Conservation (phyloP, 2,113 vertebrate species). For the Opisthocomus hoazin region DNA sequence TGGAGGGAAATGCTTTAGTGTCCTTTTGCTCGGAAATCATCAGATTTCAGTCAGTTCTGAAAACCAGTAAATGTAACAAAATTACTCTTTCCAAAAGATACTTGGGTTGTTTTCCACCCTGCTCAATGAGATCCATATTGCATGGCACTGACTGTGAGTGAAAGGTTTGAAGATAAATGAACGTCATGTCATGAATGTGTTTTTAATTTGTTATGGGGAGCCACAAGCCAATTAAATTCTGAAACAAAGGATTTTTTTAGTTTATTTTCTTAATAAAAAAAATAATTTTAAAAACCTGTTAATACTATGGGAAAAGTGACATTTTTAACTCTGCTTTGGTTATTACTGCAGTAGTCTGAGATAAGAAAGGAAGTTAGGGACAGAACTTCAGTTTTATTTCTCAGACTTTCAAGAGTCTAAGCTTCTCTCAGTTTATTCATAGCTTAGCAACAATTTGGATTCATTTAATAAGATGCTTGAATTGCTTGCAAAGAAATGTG, state of each 20-base stretch:
- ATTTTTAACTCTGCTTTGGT: not conserved
- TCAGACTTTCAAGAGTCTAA: not conserved
- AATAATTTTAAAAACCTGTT: not conserved
- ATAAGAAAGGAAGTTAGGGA: not conserved
- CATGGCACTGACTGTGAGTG: constrained; percentile 11
- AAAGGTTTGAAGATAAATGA: constrained; percentile 37
- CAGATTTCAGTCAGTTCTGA: constrained; percentile 34
- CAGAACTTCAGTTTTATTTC: not conserved
- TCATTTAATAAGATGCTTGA: not conserved
- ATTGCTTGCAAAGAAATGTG: not conserved
- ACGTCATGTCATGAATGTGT: constrained; percentile 20
- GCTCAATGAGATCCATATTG: constrained; percentile 61
- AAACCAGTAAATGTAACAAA: not conserved
- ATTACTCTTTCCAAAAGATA: constrained; percentile 30
- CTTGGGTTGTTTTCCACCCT: constrained; percentile 33
- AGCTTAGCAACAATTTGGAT: not conserved
- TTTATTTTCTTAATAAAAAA: not conserved
- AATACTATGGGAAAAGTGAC: not conserved
- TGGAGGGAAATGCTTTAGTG: constrained; percentile 31
- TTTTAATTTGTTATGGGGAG: constrained; percentile 36
- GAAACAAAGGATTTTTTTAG: not conserved
- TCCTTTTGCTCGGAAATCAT: constrained; percentile 43
- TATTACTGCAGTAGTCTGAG: not conserved
- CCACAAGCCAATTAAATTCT: constrained; percentile 20
- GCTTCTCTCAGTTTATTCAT: not conserved